Evolutionary conservation across 2,797 vertebrate genomes (phyloP), one percentile per base, ranked within the genome.

Genomic region (Phrynocephalus forsythii): DNA sequence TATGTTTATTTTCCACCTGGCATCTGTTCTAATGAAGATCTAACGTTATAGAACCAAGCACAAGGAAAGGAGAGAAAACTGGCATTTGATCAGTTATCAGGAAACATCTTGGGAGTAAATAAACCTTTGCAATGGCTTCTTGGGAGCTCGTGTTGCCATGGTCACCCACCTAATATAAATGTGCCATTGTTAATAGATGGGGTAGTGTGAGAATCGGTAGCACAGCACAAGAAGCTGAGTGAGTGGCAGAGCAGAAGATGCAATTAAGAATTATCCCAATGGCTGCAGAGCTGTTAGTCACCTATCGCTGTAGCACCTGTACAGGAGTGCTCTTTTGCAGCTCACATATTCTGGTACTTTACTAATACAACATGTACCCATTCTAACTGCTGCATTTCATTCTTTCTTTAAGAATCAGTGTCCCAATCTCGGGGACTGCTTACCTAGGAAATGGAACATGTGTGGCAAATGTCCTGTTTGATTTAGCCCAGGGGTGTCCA

Each of bases 111-210:
- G 60, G 71, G 84, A 85, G 87, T 88, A 88, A 88, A 88, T 85
- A 88, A 84, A 85, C 56, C 30, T 82, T 76, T 88, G 79, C 76
- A 81, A 85, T 68, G 71, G 86, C 60, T 76, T 56, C 16, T 60
- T 81, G 60, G 69, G 78, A 81, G 30, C 71, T 24, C 69, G 22
- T 79, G 87, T 88, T 88, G 71, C 87, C 71, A 88, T 88, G 87
- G 78, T 11, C 87, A 85, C 87, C 22, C 69, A 44, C 68, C 60
- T 81, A 85, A 85, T 88, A 88, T 88, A 85, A 88, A 88, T 68
- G 79, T 82, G 71, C 68, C 60, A 82, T 80, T 81, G 83, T 85
- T 81, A 85, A 88, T 81, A 85, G 76, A 81, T 76, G 71, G 63
- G 71, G 67, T 56, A 88, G 48, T 38, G 71, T 30, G 50, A 81